These are phyloP conservation scores for Physocephala rufipes DNA, from an alignment of 2,888 invertebrate species.

Conservation along the genomic window DNA sequence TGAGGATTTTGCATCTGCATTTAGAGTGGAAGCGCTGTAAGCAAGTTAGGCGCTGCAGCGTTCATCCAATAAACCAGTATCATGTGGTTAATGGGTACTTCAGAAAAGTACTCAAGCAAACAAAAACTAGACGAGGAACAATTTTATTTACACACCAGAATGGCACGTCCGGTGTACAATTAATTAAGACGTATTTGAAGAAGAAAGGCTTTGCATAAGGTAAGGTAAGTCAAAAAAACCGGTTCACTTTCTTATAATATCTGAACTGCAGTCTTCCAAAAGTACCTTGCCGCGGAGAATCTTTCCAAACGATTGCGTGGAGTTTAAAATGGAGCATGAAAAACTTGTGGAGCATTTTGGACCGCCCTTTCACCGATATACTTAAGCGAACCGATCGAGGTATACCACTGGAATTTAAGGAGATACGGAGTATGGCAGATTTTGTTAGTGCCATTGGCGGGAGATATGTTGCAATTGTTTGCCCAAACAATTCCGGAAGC, in stretches of 20 bases:
- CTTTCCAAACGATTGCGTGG: slow-evolving; percentile 35
- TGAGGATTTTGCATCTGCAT: not conserved
- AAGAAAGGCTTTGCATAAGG: not conserved
- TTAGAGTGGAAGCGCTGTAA: not conserved
- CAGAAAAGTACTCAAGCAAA: not conserved
- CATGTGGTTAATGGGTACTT: not conserved
- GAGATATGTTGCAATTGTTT: slow-evolving; percentile 47
- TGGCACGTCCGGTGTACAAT: not conserved
- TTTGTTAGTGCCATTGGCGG: slow-evolving; percentile 44
- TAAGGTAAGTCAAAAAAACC: not conserved
- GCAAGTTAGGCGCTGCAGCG: not conserved
- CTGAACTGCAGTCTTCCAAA: not conserved
- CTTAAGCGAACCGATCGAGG: slow-evolving; percentile 2
- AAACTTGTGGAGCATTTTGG: slow-evolving; percentile 62
- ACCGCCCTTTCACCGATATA: slow-evolving; percentile 55
- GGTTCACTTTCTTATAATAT: not conserved
- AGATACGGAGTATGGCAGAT: slow-evolving; percentile 45
- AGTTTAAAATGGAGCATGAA: slow-evolving; percentile 36
- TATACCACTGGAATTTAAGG: slow-evolving; percentile 33
- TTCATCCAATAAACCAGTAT: not conserved
- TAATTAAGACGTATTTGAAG: not conserved
- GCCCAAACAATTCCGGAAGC: slow-evolving; percentile 44
- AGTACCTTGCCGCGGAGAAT: slow-evolving; percentile 38
- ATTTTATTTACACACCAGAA: slow-evolving; percentile 2
- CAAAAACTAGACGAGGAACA: not conserved